Conservation (phyloP, 2,888 invertebrate species). For the Cremastobaeus sp. region DNA sequence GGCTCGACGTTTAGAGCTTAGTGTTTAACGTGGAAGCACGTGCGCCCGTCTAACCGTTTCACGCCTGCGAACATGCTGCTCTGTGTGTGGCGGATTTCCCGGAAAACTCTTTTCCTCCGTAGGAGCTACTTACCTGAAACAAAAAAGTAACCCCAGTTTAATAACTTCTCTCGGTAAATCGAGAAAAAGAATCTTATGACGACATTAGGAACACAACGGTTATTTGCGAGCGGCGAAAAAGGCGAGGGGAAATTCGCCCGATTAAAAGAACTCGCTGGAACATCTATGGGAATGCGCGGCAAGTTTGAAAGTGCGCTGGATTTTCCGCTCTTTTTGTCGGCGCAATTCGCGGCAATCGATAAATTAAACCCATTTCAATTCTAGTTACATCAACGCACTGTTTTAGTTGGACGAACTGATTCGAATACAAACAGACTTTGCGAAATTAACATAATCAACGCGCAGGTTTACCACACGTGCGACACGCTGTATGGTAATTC, state of each 20-base stretch:
- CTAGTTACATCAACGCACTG: slow-evolving; percentile 10
- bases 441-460: slow-evolving; percentile 35
- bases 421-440: slow-evolving; percentile 28
- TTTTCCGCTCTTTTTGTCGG: no score
- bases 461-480: slow-evolving; percentile 20
- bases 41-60: slow-evolving; percentile 57
- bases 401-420: slow-evolving; percentile 29
- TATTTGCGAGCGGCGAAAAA: no score
- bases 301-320: no score
- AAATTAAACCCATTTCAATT: no score
- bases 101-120: slow-evolving; percentile 28
- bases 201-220: no score
- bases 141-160: slow-evolving; percentile 54
- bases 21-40: slow-evolving; percentile 55
- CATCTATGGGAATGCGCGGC: no score
- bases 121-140: slow-evolving; percentile 69
- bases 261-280: no score
- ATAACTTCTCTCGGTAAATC: no score
- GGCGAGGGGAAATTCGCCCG: no score
- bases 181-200: no score
- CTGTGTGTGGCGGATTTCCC: slow-evolving; percentile 24
- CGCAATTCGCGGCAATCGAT: no score
- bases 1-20: slow-evolving; percentile 69
- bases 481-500: slow-evolving; percentile 34
- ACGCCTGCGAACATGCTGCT: slow-evolving; percentile 33